Evolutionary conservation across 2,797 vertebrate genomes (phyloP).

Genomic region (Yasuhikotakia modesta): DNA sequence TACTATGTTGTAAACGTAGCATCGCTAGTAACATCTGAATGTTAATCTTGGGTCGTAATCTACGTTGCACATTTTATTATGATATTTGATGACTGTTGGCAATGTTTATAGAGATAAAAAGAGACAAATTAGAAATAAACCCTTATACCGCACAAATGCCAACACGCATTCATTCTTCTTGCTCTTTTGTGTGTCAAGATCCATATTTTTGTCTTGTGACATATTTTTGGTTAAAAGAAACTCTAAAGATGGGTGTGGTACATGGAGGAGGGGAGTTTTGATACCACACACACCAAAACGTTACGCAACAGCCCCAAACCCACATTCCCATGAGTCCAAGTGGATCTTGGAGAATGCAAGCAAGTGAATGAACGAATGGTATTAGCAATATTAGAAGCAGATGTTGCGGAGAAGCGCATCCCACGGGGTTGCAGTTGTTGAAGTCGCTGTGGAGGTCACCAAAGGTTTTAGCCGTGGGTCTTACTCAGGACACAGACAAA

Average conservation of each 20-base stretch:
- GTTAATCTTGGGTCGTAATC: background rate
- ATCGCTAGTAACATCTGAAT: too few species aligned
- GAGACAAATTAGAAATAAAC: too few species aligned
- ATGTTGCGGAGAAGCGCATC: slow-evolving; percentile 39
- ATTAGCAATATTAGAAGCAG: slow-evolving; percentile 55
- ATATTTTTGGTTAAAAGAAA: background rate
- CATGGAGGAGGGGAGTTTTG: slow-evolving; percentile 44
- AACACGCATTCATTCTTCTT: background rate
- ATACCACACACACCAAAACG: slow-evolving; percentile 39
- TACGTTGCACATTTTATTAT: too few species aligned
- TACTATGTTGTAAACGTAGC: background rate
- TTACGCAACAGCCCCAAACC: slow-evolving; percentile 53
- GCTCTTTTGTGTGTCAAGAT: background rate
- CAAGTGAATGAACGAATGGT: slow-evolving; percentile 44
- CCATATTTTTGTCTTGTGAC: background rate
- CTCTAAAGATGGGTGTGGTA: slow-evolving; percentile 12
- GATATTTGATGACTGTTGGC: too few species aligned
- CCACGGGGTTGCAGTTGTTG: slow-evolving; percentile 2
- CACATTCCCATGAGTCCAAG: slow-evolving; percentile 30
- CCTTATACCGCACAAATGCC: too few species aligned
- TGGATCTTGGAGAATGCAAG: slow-evolving; percentile 22
- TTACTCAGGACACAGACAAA: slow-evolving; percentile 19
- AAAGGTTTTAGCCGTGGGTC: slow-evolving; percentile 19
- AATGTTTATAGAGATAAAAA: too few species aligned
- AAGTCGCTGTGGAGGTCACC: slow-evolving; percentile 23